Evolutionary conservation across 2,113 vertebrate species (phyloP).

Genomic region (Phylloscopus whistleri): DNA sequence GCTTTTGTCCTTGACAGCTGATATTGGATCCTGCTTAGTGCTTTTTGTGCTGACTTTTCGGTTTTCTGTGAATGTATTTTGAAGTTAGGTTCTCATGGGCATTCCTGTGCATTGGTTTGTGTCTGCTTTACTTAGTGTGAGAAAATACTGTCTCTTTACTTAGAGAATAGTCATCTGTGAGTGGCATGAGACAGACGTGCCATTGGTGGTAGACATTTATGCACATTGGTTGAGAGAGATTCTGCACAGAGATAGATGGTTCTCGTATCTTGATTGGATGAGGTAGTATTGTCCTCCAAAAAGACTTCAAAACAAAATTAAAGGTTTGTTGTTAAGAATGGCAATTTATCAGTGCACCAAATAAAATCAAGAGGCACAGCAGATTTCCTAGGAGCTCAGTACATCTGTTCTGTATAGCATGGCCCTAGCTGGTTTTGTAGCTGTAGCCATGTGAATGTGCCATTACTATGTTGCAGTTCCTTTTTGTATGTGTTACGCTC

Average conservation of each 20-base stretch:
- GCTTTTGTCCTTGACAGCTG: not conserved
- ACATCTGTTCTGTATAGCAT: not conserved
- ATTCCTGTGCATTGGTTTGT: not conserved
- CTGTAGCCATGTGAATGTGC: not conserved
- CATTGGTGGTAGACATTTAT: not conserved
- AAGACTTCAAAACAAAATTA: not conserved
- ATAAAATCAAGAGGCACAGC: not conserved
- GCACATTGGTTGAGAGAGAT: fast-evolving
- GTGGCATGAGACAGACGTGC: fast-evolving
- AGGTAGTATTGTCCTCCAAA: not conserved
- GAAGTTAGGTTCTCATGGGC: not conserved
- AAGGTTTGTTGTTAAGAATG: not conserved
- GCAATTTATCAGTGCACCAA: not conserved
- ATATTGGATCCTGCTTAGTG: not conserved
- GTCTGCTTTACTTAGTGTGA: not conserved
- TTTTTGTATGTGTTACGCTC: not conserved
- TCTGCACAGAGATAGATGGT: not conserved
- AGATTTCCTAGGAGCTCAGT: not conserved
- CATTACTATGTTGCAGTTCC: not conserved
- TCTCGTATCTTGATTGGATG: not conserved
- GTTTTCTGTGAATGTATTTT: not conserved
- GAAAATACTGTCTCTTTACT: not conserved
- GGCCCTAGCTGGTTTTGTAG: not conserved
- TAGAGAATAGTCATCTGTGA: fast-evolving
- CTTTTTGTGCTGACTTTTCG: not conserved